Evolutionary conservation across 2,797 vertebrate species (phyloP).

Genomic region (Bryconaethiops microstoma): DNA sequence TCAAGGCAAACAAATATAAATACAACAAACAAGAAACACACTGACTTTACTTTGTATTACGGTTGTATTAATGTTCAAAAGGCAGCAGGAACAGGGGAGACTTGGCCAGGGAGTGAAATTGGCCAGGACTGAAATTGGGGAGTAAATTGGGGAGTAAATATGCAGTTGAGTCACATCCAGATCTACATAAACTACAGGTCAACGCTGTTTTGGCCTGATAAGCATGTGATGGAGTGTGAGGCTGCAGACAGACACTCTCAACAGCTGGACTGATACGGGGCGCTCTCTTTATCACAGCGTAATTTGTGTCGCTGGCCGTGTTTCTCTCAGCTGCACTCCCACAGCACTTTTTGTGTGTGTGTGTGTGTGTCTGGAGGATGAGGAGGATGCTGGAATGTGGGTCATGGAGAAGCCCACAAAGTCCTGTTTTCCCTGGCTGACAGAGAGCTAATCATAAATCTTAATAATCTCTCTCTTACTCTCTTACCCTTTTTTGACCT

Average conservation of each 20-base stretch:
- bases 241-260: neutral
- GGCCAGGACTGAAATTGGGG: too few relatives aligned
- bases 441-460: constrained; percentile 25
- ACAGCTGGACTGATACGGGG: neutral
- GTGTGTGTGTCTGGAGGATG: neutral
- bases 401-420: constrained; percentile 40
- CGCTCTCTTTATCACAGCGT: neutral
- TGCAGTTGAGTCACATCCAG: too few relatives aligned
- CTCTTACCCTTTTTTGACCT: neutral
- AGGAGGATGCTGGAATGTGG: constrained; percentile 47
- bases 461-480: neutral
- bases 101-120: too few relatives aligned
- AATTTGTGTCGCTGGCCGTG: constrained; percentile 18
- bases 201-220: neutral
- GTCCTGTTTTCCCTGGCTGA: constrained; percentile 6
- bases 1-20: too few relatives aligned
- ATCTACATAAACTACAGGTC: too few relatives aligned
- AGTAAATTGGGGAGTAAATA: too few relatives aligned
- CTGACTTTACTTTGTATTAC: too few relatives aligned
- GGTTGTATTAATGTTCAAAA: too few relatives aligned
- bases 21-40: too few relatives aligned
- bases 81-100: too few relatives aligned
- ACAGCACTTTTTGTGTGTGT: neutral
- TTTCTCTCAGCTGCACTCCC: constrained; percentile 5
- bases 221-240: neutral